These are phyloP conservation scores for Aplodontia rufa DNA, from an alignment of 2,113 vertebrate species.

Conservation along the genomic window DNA sequence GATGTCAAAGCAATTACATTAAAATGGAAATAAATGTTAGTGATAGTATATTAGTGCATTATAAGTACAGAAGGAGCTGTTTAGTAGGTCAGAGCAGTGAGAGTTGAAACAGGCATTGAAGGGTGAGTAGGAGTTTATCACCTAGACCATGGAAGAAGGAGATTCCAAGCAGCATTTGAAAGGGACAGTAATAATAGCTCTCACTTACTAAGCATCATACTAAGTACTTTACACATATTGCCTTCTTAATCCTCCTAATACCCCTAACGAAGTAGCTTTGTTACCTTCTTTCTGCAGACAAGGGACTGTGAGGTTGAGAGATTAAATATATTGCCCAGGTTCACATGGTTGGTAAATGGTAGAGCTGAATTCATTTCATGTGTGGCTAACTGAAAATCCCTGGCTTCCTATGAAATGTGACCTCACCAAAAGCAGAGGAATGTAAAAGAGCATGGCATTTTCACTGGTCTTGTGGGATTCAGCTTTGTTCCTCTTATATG, in stretches of 20 bases:
- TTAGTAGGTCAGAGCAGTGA: not conserved
- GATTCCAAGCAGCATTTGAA: not conserved
- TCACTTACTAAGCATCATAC: not conserved
- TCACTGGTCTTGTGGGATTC: not conserved
- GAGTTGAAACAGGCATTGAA: not conserved
- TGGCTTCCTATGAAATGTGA: not conserved
- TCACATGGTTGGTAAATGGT: not conserved
- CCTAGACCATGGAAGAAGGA: not conserved
- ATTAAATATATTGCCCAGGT: not conserved
- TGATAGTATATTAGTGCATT: not conserved
- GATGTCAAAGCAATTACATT: not conserved
- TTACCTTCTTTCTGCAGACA: not conserved
- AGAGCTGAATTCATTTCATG: not conserved
- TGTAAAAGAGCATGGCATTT: not conserved
- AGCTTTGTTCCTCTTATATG: not conserved
- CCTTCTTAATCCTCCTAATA: not conserved
- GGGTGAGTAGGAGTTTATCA: not conserved
- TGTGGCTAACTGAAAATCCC: slow-evolving; percentile 7
- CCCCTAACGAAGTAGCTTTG: not conserved
- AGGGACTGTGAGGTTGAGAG: slow-evolving; percentile 9
- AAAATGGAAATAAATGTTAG: not conserved
- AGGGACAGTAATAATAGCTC: not conserved
- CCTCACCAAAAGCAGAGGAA: not conserved
- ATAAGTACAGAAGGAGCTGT: not conserved
- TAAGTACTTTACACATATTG: not conserved